Evolutionary conservation across 2,888 invertebrate genomes (phyloP), one percentile per base, ranked within the genome.

Genomic region (Punctoribates punctum): DNA sequence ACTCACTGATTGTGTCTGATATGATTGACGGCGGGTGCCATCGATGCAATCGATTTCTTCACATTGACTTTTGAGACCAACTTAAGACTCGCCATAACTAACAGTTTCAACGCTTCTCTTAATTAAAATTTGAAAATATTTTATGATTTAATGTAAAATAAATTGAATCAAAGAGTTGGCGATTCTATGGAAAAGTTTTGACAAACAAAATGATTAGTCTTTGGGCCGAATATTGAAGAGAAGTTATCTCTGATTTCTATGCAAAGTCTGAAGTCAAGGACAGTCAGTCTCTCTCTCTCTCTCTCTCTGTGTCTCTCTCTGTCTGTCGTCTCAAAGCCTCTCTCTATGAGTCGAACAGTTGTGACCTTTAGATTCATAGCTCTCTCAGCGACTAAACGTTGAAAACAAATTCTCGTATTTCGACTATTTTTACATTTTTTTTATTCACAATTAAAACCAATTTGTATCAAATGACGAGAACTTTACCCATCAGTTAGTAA

Each of bases 81-180:
- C 46, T 70, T 70, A n/a, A 42, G 46, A 46, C n/a, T 42, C 17
- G 70, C 70, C 70, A 70, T 70, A 65, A 65, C 38, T 38, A 5
- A 57, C 20, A 13, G 1, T 42, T 42, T 42, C 13, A 42, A 42
- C 13, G 13, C 4, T 42, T 9, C 11, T 42, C 42, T 42, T 8
- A 42, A 42, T 9, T 9, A 11, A 42, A 34, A 34, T 34, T 34
- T 8, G n/a, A n/a, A 34, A 34, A 34, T 34, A 34, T 8, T 34
- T 34, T 34, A 1, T 42, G 42, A 42, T 13, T 42, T 8, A 9
- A 42, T 42, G 42, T 42, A 5, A 42, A 42, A 42, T 42, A 13
- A 13, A 9, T 42, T 42, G 13, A 42, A 1, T n/a, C 13, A 11
- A n/a, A 54, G 23, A 20, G n/a, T n/a, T 54, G 54, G n/a, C 54